Conservation (phyloP, 2,797 vertebrate genomes). For the Varecia variegata region DNA sequence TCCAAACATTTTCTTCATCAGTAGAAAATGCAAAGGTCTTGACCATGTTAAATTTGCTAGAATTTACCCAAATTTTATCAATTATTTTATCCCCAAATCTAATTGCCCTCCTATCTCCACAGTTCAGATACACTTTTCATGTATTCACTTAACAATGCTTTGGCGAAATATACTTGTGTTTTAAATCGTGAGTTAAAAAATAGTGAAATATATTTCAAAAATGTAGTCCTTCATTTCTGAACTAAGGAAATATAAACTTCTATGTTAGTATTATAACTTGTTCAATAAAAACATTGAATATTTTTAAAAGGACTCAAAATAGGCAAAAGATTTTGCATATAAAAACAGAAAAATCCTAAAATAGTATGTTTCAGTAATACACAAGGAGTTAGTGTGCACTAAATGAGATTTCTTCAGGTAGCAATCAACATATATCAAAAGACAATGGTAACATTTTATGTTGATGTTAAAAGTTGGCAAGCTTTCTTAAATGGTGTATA, state of each 20-base stretch:
- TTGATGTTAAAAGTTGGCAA: neutral
- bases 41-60: neutral
- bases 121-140: neutral
- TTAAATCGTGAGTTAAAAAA: neutral
- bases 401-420: neutral
- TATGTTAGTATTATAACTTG: neutral
- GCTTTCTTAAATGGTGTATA: neutral
- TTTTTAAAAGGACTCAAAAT: neutral
- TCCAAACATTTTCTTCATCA: neutral
- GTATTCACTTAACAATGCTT: neutral
- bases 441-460: neutral
- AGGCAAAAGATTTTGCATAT: neutral
- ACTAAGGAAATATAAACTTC: neutral
- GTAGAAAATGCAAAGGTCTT: neutral
- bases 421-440: neutral
- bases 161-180: neutral
- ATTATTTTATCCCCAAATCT: neutral
- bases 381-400: neutral
- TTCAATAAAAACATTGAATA: neutral
- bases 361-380: neutral
- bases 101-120: neutral
- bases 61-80: neutral
- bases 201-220: neutral
- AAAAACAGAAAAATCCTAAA: neutral
- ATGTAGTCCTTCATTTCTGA: neutral